phyloP scores from a whole-genome alignment of 2,797 vertebrate species.

The Lacerta agilis region DNA sequence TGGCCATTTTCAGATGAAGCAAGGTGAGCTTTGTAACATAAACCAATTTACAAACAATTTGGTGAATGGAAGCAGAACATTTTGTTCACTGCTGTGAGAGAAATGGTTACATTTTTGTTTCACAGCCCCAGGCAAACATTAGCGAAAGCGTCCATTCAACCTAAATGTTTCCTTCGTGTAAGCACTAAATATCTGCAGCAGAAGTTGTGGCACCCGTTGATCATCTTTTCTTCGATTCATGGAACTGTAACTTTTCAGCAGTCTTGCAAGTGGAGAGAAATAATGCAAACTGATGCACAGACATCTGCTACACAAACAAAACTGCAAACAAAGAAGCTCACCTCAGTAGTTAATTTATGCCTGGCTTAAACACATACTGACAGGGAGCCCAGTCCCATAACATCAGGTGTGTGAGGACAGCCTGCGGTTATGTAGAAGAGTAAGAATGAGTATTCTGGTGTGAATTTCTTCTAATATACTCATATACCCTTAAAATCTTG shows the following conservation, averaged over 20 bases:
- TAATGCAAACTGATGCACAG: background rate
- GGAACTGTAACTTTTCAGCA: background rate
- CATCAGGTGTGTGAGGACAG: no score
- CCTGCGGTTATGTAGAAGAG: no score
- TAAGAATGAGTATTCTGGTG: no score
- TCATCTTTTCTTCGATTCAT: background rate
- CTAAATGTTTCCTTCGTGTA: background rate
- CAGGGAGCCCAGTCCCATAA: background rate
- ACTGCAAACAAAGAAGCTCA: constrained; percentile 28
- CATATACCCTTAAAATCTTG: no score
- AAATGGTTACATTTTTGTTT: background rate
- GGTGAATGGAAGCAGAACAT: background rate
- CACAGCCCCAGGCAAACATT: background rate
- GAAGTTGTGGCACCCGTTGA: background rate
- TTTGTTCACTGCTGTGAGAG: background rate
- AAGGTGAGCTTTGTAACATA: background rate
- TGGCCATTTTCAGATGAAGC: accelerated
- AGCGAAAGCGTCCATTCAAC: constrained; percentile 8
- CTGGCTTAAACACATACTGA: background rate
- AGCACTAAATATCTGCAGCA: constrained; percentile 8
- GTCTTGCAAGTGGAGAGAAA: background rate
- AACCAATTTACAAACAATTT: background rate
- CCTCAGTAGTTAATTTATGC: background rate
- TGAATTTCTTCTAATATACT: no score
- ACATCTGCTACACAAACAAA: constrained; percentile 14